Conservation (phyloP, 2,888 invertebrate genomes). For the Pristionchus entomophagus region DNA sequence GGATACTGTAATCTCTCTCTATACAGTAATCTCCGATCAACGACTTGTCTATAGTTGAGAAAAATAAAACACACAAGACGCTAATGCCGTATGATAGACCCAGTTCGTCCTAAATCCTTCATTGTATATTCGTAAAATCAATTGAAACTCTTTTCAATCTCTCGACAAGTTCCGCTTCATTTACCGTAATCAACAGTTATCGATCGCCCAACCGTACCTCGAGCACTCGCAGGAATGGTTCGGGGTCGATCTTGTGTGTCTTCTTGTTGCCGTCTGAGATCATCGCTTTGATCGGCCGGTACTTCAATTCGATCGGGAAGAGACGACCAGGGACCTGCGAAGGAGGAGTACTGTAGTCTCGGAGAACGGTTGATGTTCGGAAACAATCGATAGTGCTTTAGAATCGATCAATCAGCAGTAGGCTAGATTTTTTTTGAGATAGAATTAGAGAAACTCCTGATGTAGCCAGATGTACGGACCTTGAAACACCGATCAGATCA, state of each 20-base stretch:
- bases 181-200: no score
- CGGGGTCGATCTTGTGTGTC: constrained; percentile 88
- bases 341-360: background rate
- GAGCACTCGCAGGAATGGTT: constrained; percentile 92
- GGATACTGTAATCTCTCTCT: background rate
- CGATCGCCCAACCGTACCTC: constrained; percentile 78
- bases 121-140: no score
- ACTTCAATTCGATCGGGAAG: constrained; percentile 91
- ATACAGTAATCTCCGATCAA: background rate
- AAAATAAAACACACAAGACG: no score
- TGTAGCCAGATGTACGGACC: no score
- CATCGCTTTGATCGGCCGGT: constrained; percentile 82
- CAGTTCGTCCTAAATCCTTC: no score
- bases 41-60: background rate
- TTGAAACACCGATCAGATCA: no score
- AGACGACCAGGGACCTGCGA: constrained; percentile 91
- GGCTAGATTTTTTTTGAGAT: background rate
- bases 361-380: background rate
- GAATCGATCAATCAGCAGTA: background rate
- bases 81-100: no score
- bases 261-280: constrained; percentile 78
- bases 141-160: no score
- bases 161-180: no score
- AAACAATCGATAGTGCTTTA: background rate
- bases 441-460: no score